Evolutionary conservation across 2,888 invertebrate species (phyloP).

Genomic region (Drosophila macrospina): DNA sequence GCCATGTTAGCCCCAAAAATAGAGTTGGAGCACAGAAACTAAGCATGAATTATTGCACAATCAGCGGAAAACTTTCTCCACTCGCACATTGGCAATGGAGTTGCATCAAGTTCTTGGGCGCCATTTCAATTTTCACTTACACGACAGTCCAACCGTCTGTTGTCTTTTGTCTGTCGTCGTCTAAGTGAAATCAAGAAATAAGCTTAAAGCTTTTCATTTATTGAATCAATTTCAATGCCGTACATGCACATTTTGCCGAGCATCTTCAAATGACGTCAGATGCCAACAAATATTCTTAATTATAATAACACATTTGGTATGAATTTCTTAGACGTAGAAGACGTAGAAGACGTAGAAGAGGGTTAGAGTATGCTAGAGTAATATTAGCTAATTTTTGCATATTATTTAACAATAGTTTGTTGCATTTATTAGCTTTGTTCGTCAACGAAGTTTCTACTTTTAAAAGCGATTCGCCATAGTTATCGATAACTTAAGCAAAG

Average conservation of each 20-base stretch:
- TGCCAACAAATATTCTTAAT: neutral
- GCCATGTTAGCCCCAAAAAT: conserved; percentile 27
- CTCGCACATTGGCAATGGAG: conserved; percentile 41
- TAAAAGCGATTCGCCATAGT: too few relatives aligned
- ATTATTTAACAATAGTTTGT: too few relatives aligned
- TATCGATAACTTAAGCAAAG: too few relatives aligned
- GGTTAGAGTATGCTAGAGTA: too few relatives aligned
- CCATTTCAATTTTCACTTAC: conserved; percentile 63
- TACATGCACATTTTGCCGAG: conserved; percentile 8
- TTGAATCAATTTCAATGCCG: conserved; percentile 20
- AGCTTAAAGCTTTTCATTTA: conserved; percentile 30
- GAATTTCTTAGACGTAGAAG: too few relatives aligned
- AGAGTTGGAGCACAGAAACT: conserved; percentile 60
- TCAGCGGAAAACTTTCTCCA: conserved; percentile 74
- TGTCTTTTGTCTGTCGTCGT: neutral
- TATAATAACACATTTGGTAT: conserved; percentile 11
- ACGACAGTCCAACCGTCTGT: conserved; percentile 8
- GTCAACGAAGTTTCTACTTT: too few relatives aligned
- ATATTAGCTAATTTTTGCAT: too few relatives aligned
- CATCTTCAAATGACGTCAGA: neutral
- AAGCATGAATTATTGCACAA: conserved; percentile 80
- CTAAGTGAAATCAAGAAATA: conserved; percentile 8
- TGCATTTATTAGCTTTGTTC: too few relatives aligned
- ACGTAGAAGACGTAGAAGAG: too few relatives aligned
- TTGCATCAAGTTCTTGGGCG: conserved; percentile 53